These are phyloP conservation scores for Oreamnos americanus DNA, from an alignment of 2,113 vertebrate genomes.

Conservation along the genomic window DNA sequence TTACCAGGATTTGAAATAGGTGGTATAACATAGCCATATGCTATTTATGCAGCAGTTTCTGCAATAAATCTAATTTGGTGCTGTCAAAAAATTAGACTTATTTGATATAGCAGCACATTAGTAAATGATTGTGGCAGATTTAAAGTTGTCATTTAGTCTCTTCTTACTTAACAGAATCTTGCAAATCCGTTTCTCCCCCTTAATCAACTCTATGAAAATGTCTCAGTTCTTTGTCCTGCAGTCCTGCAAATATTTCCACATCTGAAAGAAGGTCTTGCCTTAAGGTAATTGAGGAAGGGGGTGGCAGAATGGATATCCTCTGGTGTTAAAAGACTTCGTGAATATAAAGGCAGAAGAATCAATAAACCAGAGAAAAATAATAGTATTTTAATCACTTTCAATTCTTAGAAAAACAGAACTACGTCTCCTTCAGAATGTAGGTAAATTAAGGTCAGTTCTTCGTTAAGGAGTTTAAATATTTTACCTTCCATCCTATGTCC, in stretches of 20 bases:
- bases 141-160: slow-evolving; percentile 83
- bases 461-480: slow-evolving; percentile 80
- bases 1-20: slow-evolving; percentile 84
- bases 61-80: slow-evolving; percentile 87
- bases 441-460: slow-evolving; percentile 75
- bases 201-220: slow-evolving; percentile 71
- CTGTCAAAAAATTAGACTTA: slow-evolving; percentile 87
- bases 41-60: slow-evolving; percentile 88
- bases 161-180: slow-evolving; percentile 71
- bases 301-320: slow-evolving; percentile 62
- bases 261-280: slow-evolving; percentile 68
- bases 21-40: slow-evolving; percentile 86
- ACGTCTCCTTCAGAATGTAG: slow-evolving; percentile 74
- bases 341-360: slow-evolving; percentile 50
- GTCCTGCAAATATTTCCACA: slow-evolving; percentile 74
- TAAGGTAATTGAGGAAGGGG: slow-evolving; percentile 71
- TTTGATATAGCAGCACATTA: slow-evolving; percentile 85
- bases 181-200: slow-evolving; percentile 46
- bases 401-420: slow-evolving; percentile 71
- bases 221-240: slow-evolving; percentile 80
- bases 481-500: slow-evolving; percentile 77
- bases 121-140: slow-evolving; percentile 83
- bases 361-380: slow-evolving; percentile 32
- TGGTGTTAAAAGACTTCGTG: slow-evolving; percentile 62
- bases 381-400: slow-evolving; percentile 45